Evolutionary conservation across 2,888 invertebrate genomes (phyloP).

Genomic region (Holacanthella duospinosa): DNA sequence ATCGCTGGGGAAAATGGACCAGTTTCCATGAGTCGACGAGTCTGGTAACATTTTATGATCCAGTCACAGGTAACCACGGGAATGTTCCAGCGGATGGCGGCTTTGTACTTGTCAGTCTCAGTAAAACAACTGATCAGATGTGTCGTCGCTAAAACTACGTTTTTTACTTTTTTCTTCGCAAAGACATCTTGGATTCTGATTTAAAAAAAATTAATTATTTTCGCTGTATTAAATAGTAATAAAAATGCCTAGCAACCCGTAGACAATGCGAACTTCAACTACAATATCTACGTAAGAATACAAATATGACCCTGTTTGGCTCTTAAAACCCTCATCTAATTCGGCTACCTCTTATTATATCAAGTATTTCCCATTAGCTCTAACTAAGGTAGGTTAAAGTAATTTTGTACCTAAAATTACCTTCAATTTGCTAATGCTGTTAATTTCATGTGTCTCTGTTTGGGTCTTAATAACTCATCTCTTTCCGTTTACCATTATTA

Average conservation of each 20-base stretch:
- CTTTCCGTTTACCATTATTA: too few species aligned
- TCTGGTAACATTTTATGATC: conserved; percentile 54
- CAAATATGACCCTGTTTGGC: too few species aligned
- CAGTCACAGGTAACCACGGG: conserved; percentile 68
- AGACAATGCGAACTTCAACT: conserved; percentile 12
- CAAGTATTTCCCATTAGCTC: too few species aligned
- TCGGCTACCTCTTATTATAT: conserved; percentile 39
- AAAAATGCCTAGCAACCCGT: neutral
- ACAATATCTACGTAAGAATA: too few species aligned
- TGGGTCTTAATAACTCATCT: too few species aligned
- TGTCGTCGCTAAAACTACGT: conserved; percentile 56
- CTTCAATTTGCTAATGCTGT: too few species aligned
- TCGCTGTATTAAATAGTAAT: too few species aligned
- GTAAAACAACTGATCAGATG: conserved; percentile 66
- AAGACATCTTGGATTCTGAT: conserved; percentile 56
- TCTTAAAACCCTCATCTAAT: too few species aligned
- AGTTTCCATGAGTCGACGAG: neutral
- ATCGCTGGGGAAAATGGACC: neutral
- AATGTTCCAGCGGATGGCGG: conserved; percentile 72
- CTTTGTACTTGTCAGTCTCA: conserved; percentile 62
- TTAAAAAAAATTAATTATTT: neutral
- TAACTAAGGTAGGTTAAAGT: too few species aligned
- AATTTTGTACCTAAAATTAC: too few species aligned
- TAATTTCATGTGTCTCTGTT: too few species aligned
- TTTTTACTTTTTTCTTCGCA: conserved; percentile 48